These are phyloP conservation scores for Netelia virgata DNA, from an alignment of 2,888 invertebrate species.

Conservation along the genomic window DNA sequence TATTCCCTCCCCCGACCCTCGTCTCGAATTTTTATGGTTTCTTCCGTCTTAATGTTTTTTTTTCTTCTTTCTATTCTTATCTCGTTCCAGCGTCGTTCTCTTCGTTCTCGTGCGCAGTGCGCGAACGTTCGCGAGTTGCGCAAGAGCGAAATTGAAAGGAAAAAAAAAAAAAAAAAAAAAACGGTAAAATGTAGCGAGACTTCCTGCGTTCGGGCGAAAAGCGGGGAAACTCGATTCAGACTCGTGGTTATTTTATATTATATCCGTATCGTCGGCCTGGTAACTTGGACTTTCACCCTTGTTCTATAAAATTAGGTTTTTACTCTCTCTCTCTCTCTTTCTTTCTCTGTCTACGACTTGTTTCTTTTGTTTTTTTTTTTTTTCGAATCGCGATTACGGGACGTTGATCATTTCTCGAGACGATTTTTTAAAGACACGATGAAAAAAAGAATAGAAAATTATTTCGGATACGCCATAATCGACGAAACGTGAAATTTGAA, in stretches of 20 bases:
- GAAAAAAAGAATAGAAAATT: not conserved
- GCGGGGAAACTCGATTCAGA: constrained; percentile 64
- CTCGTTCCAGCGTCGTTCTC: not conserved
- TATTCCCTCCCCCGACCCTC: not conserved
- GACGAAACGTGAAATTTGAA: not conserved
- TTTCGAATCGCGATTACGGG: not conserved
- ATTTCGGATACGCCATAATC: not conserved
- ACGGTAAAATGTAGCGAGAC: constrained; percentile 41
- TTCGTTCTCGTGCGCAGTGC: not conserved
- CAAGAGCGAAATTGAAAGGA: constrained; percentile 3
- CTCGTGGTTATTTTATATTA: constrained; percentile 43
- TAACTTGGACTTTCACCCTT: constrained; percentile 57
- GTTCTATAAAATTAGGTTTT: not conserved
- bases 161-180: not conserved
- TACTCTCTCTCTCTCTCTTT: not conserved
- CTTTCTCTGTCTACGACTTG: constrained; percentile 1
- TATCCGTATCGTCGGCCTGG: not conserved
- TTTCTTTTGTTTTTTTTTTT: not conserved
- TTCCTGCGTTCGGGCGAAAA: constrained; percentile 67
- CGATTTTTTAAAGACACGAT: not conserved
- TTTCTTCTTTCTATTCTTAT: not conserved
- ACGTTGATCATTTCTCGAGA: not conserved
- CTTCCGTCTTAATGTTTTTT: not conserved
- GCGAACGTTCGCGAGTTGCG: constrained; percentile 24
- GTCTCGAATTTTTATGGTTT: not conserved